Evolutionary conservation across 2,888 invertebrate genomes (phyloP), one percentile per base, ranked within the genome.

Genomic region (Nemurella pictetii): DNA sequence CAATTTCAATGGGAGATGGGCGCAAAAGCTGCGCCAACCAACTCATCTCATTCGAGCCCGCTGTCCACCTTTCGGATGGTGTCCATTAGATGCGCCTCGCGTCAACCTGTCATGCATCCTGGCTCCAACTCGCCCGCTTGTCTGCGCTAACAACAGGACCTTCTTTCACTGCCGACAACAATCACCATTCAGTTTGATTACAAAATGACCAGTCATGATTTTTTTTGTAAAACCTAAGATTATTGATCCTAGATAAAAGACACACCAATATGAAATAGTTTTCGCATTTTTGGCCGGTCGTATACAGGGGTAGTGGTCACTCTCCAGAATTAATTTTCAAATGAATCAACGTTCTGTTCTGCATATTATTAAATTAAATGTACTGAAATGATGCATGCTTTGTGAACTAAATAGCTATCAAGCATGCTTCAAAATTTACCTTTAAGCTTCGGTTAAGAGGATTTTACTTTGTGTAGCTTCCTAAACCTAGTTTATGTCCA

Each of bases 351-450:
- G 9, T 7, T 55, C 9, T 2, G 9, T 20, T 2, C 55, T 55
- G 55, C 55, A 80, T 80, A 80, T 80, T 30, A 80, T n/a, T 30
- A 80, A 80, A 80, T 29, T 80, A 29, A 80, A 32, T 29, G 7
- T 75, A 25, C n/a, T n/a, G n/a, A n/a, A 25, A 75, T 75, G 7
- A 75, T 9, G 15, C 2, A 15, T 1, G 55, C 9, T 55, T 55
- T n/a, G n/a, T n/a, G n/a, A n/a, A n/a, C n/a, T n/a, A n/a, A n/a
- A 75, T 75, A 75, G 28, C 75, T 20, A 26, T 4, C 2, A 27
- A 12, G 75, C 75, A 75, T 9, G 75, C 75, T 9, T 12, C 9
- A 75, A 75, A 28, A 12, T n/a, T n/a, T n/a, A n/a, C 55, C 12
- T 55, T 7, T 15, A 55, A 55, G 55, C 55, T 55, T 2, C 15